Base-by-base conservation (phyloP, 2,113 vertebrate genomes). In the Ailuropoda melanoleuca region DNA sequence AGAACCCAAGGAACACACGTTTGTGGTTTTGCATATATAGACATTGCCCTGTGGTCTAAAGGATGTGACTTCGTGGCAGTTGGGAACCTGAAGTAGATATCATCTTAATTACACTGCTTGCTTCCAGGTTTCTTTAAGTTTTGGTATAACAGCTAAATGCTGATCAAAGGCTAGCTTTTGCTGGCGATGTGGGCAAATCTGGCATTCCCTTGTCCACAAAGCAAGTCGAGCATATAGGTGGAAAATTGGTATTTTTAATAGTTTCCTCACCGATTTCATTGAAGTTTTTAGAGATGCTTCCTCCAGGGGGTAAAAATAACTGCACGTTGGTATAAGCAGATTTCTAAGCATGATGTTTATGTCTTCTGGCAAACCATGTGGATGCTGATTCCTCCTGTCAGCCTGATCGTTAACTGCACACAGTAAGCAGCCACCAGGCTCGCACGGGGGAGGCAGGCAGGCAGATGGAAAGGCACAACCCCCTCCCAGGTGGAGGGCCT, bases 41-140 rank as follows among this genome's bases (percentile, higher is more conserved):
- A 97, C 91, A 82, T 1, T 85, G 96, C 43, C 86, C 94, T 66
- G 72, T 68, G 94, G 64, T 68, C 83, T 70, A 96, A 96, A 96
- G 95, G 88, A 43, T 39, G 37, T 75, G 92, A 50, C 90, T 64
- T 14, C 3, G 58, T 43, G 75, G 90, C 92, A 75, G 56, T 46
- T 8, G 24, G 66, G n/a, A 58, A 60, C 23, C 43, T 6, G 48
- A 19, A 21, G 3, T 5, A 21, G 60, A 37, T 8, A 39, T 23
- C 8, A 11, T 64, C 50, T 84, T 80, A 92, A 97, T 14, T 8
- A 70, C 17, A 19, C 0, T 1, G 88, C 62, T 62, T 34, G 24
- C 64, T 95, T 89, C 83, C 39, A 39, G 64, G 56, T 77, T 85
- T 81, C 64, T 83, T n/a, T 4, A 48, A 72, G 74, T 62, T 64